Base-by-base conservation (phyloP, 1,140 invertebrate genomes). In the Heliothis virescens region DNA sequence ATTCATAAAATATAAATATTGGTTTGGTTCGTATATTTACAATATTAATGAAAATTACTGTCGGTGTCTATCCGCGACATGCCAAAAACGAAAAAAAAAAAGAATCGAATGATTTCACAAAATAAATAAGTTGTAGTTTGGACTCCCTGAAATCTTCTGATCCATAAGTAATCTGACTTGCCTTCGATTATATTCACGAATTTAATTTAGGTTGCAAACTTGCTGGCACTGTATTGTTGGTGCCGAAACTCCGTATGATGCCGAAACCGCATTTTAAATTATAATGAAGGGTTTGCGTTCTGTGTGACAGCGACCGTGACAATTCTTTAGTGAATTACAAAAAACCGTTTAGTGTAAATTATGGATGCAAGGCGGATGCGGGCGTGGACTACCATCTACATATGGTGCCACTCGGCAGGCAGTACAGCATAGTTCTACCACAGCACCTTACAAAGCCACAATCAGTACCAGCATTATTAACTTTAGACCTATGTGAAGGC, bases 281-380 rank as follows among this genome's bases (percentile, higher is more conserved):
- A 53, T 13, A 53, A 53, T 53, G 52, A n/a, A 53, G 12, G 4
- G n/a, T 53, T n/a, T 53, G 15, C 52, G 9, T 21, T 12, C 55
- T 7, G 18, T 11, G 11, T 5, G 13, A 21, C 11, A 3, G 57
- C 21, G 57, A 29, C 57, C 21, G 2, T 60, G 21, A 29, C 21
- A 13, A 29, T 13, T 15, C 26, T 9, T 29, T 60, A 26, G 21
- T 26, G 11, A 26, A 26, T 26, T 10, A 60, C 11, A 59, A 59
- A 59, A 59, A 60, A 60, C 57, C 3, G 57, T 60, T 60, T 60
- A 29, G 21, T 26, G 26, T 67, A 48, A 67, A 12, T 34, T 67
- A 48, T 41, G 41, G 62, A 2, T 65, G 16, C n/a, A 16, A 13
- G 9, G 60, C 60, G 63, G 63, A 48, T 48, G 63, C 41, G 34